These are phyloP conservation scores for Arremon brunneinucha DNA, from an alignment of 2,797 vertebrate species.

Conservation along the genomic window DNA sequence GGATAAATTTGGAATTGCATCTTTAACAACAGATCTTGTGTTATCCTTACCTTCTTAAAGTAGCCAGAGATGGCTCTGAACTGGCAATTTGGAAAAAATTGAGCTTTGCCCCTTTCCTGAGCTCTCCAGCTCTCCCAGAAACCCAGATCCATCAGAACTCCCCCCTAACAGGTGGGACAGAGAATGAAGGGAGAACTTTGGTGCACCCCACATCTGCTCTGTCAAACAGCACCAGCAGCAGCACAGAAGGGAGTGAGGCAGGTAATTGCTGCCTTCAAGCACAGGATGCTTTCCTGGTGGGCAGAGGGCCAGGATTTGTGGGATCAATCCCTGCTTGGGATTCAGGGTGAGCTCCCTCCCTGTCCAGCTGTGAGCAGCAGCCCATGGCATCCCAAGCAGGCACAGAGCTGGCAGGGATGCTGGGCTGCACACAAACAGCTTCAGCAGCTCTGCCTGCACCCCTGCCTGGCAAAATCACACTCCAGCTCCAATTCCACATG, in stretches of 20 bases:
- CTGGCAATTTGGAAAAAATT: not conserved
- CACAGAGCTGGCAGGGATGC: slow-evolving; percentile 86
- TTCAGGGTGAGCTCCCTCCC: slow-evolving; percentile 88
- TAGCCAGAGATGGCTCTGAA: not conserved
- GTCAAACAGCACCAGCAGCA: slow-evolving; percentile 73
- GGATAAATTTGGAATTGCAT: not conserved
- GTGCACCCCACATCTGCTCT: slow-evolving; percentile 77
- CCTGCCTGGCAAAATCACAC: slow-evolving; percentile 85
- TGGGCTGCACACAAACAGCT: slow-evolving; percentile 86
- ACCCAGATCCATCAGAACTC: slow-evolving; percentile 39
- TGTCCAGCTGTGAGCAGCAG: slow-evolving; percentile 98
- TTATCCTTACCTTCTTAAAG: not conserved
- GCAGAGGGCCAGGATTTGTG: slow-evolving; percentile 87
- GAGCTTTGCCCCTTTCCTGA: slow-evolving; percentile 7
- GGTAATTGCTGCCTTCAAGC: slow-evolving; percentile 83
- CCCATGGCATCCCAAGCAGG: slow-evolving; percentile 97
- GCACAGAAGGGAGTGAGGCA: slow-evolving; percentile 80
- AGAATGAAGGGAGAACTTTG: slow-evolving; percentile 81
- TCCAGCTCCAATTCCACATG: slow-evolving; percentile 83
- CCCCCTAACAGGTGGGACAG: slow-evolving; percentile 63
- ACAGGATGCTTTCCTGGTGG: slow-evolving; percentile 77
- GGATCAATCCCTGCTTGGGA: slow-evolving; percentile 89
- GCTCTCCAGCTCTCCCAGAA: not conserved
- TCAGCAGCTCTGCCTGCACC: slow-evolving; percentile 78
- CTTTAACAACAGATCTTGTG: not conserved